Conservation (phyloP, 2,113 vertebrate species). For the Otis tarda region DNA sequence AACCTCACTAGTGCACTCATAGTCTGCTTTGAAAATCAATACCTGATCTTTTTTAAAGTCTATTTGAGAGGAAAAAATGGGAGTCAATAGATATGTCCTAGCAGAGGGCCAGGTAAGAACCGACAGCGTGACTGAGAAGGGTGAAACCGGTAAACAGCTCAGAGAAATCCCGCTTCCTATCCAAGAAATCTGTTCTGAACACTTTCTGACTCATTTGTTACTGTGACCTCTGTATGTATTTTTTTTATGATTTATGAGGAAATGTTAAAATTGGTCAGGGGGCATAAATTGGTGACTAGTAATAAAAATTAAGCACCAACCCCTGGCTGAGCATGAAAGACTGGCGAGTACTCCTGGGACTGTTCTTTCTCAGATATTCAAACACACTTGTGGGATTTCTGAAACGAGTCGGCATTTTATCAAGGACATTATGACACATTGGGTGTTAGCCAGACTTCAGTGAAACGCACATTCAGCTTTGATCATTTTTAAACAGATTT, state of each 20-base stretch:
- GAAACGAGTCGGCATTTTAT: neutral
- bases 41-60: neutral
- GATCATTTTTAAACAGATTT: neutral
- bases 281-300: neutral
- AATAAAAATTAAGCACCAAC: neutral
- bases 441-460: neutral
- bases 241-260: neutral
- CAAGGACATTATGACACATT: neutral
- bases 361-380: neutral
- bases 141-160: neutral
- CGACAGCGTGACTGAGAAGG: neutral
- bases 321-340: neutral
- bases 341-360: neutral
- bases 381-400: neutral
- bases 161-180: neutral
- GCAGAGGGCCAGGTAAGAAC: neutral
- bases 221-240: neutral
- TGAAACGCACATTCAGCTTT: neutral
- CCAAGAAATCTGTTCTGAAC: neutral
- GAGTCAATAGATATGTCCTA: neutral
- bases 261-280: neutral
- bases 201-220: neutral
- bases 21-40: neutral
- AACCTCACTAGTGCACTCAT: neutral
- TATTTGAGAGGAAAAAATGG: neutral